phyloP scores from a whole-genome alignment of 2,797 vertebrate genomes.

The Pangasius macronema region DNA sequence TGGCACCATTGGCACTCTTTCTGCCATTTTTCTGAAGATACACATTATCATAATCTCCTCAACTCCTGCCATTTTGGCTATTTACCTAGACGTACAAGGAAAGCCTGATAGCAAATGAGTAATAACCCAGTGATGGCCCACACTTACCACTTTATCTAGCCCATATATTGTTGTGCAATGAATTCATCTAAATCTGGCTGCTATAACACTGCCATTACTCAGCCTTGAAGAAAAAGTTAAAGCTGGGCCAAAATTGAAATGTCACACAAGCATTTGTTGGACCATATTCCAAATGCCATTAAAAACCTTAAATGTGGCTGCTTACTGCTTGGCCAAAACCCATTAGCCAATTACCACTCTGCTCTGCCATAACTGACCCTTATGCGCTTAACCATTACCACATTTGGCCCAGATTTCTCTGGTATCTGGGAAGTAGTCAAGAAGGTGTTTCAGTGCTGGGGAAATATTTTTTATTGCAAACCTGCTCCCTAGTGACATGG shows the following conservation, averaged over 20 bases:
- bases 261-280: neutral
- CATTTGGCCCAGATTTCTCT: neutral
- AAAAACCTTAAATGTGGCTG: neutral
- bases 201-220: neutral
- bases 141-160: neutral
- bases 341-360: no score
- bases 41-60: neutral
- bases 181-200: neutral
- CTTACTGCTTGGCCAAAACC: neutral
- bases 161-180: neutral
- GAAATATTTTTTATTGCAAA: neutral
- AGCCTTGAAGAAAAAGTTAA: neutral
- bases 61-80: neutral
- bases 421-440: neutral
- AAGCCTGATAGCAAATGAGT: neutral
- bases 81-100: neutral
- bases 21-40: neutral
- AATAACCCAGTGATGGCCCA: conserved; percentile 1
- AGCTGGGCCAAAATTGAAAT: neutral
- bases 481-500: neutral
- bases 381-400: neutral
- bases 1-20: neutral
- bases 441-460: no score
- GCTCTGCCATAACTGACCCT: neutral
- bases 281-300: neutral